These are phyloP conservation scores for Tetragnatha montana DNA, from an alignment of 2,888 invertebrate species.

Conservation along the genomic window DNA sequence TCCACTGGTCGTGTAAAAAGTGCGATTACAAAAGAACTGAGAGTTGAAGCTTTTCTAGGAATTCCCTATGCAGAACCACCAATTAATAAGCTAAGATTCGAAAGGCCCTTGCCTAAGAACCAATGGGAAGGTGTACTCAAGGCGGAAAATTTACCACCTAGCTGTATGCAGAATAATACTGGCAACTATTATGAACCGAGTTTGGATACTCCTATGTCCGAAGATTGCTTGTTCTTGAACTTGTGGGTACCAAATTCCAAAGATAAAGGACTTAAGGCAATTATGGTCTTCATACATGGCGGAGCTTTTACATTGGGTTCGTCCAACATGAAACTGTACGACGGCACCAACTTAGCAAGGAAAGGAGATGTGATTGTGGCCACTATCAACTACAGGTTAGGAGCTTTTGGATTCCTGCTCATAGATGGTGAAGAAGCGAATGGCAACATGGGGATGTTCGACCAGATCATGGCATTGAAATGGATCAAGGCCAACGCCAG, in stretches of 20 bases:
- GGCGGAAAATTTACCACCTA: conserved; percentile 38
- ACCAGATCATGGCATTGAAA: conserved; percentile 65
- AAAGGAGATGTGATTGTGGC: conserved; percentile 67
- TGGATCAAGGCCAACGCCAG: conserved; percentile 63
- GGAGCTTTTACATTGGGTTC: conserved; percentile 66
- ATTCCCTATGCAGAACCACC: conserved; percentile 77
- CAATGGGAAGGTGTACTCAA: conserved; percentile 60
- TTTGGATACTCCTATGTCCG: conserved; percentile 56
- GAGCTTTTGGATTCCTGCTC: conserved; percentile 65
- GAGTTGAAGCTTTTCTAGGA: conserved; percentile 74
- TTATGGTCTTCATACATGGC: conserved; percentile 69
- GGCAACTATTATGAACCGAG: conserved; percentile 39
- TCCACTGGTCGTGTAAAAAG: too few species aligned
- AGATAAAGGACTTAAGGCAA: conserved; percentile 27
- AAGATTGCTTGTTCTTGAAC: conserved; percentile 71
- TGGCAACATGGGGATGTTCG: conserved; percentile 70
- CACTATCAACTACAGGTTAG: conserved; percentile 67
- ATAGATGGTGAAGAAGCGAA: conserved; percentile 52
- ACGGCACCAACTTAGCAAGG: conserved; percentile 46
- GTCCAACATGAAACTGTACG: conserved; percentile 33
- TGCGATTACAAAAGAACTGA: background rate
- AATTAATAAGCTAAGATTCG: conserved; percentile 74
- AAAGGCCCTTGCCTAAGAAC: conserved; percentile 51
- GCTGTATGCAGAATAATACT: conserved; percentile 62
- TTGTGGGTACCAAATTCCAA: conserved; percentile 70